phyloP scores from a whole-genome alignment of 1,140 invertebrate species.

The Cecropterus lyciades region DNA sequence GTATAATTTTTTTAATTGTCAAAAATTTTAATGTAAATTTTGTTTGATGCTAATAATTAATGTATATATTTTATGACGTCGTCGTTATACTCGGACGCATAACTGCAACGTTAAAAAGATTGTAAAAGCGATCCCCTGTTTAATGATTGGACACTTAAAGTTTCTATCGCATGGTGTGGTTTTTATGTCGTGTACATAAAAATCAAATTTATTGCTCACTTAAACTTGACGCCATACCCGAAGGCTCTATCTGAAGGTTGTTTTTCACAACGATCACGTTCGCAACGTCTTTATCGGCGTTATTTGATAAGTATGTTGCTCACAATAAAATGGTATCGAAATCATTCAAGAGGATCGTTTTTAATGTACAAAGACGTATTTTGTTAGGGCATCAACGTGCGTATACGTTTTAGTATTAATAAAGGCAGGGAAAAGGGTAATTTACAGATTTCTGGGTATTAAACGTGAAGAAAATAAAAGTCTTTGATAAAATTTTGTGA shows the following conservation, averaged over 20 bases:
- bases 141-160: slow-evolving; percentile 21
- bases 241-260: slow-evolving; percentile 25
- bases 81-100: not conserved
- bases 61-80: not conserved
- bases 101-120: slow-evolving; percentile 11
- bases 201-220: slow-evolving; percentile 24
- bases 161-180: slow-evolving; percentile 25
- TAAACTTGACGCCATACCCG: slow-evolving; percentile 21
- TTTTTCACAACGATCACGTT: slow-evolving; percentile 23
- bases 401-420: too few species aligned
- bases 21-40: slow-evolving; percentile 3
- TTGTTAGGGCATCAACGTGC: not conserved
- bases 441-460: too few species aligned
- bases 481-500: too few species aligned
- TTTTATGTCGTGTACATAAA: slow-evolving; percentile 19
- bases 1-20: slow-evolving; percentile 15
- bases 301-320: slow-evolving; percentile 21
- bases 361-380: not conserved
- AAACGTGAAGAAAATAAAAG: too few species aligned
- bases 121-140: slow-evolving; percentile 8
- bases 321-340: slow-evolving; percentile 16
- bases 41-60: slow-evolving; percentile 13
- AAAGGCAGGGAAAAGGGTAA: too few species aligned
- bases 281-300: slow-evolving; percentile 17
- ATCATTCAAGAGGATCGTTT: not conserved